Base-by-base conservation (phyloP, 2,113 vertebrate genomes). In the Corynorhinus townsendii region DNA sequence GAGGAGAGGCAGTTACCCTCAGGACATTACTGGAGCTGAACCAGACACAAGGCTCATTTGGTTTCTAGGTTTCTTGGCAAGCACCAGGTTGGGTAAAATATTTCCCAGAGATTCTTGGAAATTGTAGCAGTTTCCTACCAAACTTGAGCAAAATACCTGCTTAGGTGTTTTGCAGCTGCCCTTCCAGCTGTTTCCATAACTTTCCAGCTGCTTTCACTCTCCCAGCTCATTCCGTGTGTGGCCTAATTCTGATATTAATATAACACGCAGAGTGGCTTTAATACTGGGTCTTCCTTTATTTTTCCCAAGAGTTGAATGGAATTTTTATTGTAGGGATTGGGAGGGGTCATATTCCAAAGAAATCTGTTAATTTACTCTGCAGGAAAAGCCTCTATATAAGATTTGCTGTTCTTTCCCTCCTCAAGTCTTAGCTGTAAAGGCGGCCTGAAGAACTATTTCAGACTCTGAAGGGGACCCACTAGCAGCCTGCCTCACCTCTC, bases 401-500 rank as follows among this genome's bases (percentile, higher is more conserved):
- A 68, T 69, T 84, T 86, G 59, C 35, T 96, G 3, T 86, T 81
- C 88, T 38, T 77, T 47, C 4, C 9, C 81, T 89, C 93, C 85
- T 96, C 80, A 66, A 88, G 69, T 64, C 94, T 95, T 95, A 94
- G 87, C 69, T 93, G 85, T 59, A 80, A 87, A 90, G 66, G 54
- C 89, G 28, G 52, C 47, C 45, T 86, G 40, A 77, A 89, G 93
- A 95, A 97, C 93, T 64, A 38, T 64, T 68, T 73, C 59, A 20
- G 69, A 85, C 92, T 94, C 83, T 88, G 81, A 52, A 89, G 52
- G 43, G 10, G 11, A 14, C 38, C 92, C 76, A 84, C 90, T 64
- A 96, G 91, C 91, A 90, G 83, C 56, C 85, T 82, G 79, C 89
- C 82, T 95, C 45, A 77, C 90, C 72, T 84, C 94, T 88, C 94